Evolutionary conservation across 2,113 vertebrate genomes (phyloP).

Genomic region (Dasypus novemcinctus): DNA sequence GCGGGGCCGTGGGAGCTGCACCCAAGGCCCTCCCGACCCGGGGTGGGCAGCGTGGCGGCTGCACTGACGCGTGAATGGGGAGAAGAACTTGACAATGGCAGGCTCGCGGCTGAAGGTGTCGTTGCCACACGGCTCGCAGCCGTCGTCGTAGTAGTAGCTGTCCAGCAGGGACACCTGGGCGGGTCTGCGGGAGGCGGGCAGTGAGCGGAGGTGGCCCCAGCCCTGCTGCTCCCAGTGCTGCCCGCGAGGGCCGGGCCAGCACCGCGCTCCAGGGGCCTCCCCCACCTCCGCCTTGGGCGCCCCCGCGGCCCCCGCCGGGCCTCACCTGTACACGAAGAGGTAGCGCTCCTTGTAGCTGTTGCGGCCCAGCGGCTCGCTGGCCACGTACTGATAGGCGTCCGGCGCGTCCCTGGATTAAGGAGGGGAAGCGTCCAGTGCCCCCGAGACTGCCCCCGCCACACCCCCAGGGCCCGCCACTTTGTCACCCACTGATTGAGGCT

Average conservation of each 20-base stretch:
- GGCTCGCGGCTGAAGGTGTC: constrained; percentile 92
- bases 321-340: constrained; percentile 92
- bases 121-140: constrained; percentile 79
- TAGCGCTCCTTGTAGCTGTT: constrained; percentile 91
- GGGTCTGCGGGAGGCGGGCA: constrained; percentile 75
- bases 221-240: no score
- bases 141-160: constrained; percentile 85
- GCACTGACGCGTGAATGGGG: constrained; percentile 63
- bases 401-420: constrained; percentile 70
- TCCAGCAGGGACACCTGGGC: constrained; percentile 82
- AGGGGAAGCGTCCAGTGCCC: neutral
- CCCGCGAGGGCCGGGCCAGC: neutral
- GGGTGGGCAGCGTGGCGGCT: accelerated
- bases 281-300: no score
- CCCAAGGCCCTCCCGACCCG: neutral
- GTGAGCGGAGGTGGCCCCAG: no score
- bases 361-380: constrained; percentile 89
- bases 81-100: constrained; percentile 89
- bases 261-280: no score
- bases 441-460: neutral
- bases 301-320: no score
- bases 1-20: no score
- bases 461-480: neutral
- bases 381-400: constrained; percentile 80
- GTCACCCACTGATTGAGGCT: constrained; percentile 87